Evolutionary conservation across 2,888 invertebrate genomes (phyloP).

Genomic region (Acheta domesticus): DNA sequence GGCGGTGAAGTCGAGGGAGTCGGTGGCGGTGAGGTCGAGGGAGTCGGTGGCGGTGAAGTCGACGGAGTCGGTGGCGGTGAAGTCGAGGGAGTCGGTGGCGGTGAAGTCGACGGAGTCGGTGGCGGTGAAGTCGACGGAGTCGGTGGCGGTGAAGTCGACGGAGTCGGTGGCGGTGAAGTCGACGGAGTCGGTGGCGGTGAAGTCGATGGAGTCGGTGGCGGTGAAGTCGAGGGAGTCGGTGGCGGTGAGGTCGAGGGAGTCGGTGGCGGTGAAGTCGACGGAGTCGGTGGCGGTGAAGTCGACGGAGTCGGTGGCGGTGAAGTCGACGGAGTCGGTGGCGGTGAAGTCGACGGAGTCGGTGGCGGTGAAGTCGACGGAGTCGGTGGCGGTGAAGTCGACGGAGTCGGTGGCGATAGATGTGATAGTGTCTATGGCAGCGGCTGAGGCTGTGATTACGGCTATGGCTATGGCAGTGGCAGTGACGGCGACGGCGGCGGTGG

Average conservation of each 20-base stretch:
- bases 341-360: background rate
- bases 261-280: background rate
- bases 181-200: no score
- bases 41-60: no score
- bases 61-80: no score
- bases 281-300: background rate
- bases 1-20: no score
- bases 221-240: no score
- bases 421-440: rapidly evolving
- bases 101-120: no score
- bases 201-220: no score
- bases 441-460: background rate
- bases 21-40: no score
- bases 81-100: no score
- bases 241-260: background rate
- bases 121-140: no score
- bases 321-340: rapidly evolving
- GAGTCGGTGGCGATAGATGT: background rate
- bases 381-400: background rate
- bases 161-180: no score
- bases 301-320: background rate
- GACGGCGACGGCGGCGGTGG: rapidly evolving
- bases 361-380: rapidly evolving
- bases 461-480: background rate
- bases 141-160: no score